Evolutionary conservation across 1,140 invertebrate genomes (phyloP).

Genomic region (Orius insidiosus): DNA sequence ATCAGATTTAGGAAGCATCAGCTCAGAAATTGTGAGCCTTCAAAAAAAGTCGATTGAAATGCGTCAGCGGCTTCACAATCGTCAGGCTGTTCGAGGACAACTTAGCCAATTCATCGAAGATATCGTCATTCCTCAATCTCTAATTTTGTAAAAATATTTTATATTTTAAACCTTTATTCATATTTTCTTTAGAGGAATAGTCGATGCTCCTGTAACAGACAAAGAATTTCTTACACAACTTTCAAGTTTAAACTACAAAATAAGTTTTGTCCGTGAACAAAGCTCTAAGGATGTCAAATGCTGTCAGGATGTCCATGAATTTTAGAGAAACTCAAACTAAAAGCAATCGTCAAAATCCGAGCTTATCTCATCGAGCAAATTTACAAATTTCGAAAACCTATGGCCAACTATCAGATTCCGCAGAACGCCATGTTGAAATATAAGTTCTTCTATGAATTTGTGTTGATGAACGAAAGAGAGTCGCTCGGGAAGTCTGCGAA

Average conservation of each 20-base stretch:
- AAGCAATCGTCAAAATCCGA: constrained; percentile 88
- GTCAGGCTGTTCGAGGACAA: constrained; percentile 82
- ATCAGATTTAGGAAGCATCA: constrained; percentile 87
- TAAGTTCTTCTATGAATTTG: constrained; percentile 97
- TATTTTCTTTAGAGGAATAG: constrained; percentile 59
- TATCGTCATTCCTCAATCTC: constrained; percentile 83
- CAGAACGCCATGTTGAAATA: constrained; percentile 96
- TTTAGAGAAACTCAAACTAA: constrained; percentile 86
- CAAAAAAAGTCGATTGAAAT: constrained; percentile 91
- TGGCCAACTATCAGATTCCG: constrained; percentile 97
- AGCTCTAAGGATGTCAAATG: constrained; percentile 88
- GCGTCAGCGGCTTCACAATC: constrained; percentile 92
- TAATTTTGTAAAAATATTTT: constrained; percentile 57
- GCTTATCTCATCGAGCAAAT: constrained; percentile 89
- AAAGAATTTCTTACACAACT: constrained; percentile 82
- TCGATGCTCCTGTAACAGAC: constrained; percentile 84
- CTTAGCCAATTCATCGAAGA: constrained; percentile 96
- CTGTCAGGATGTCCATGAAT: constrained; percentile 90
- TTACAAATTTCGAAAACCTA: constrained; percentile 91
- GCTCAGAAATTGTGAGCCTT: constrained; percentile 86
- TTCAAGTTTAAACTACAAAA: constrained; percentile 86
- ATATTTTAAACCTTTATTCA: constrained; percentile 7
- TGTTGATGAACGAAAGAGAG: constrained; percentile 85
- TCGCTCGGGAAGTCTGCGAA: constrained; percentile 86
- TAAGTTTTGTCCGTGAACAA: constrained; percentile 94